phyloP scores from a whole-genome alignment of 2,113 vertebrate species.

The Rafetus swinhoei region DNA sequence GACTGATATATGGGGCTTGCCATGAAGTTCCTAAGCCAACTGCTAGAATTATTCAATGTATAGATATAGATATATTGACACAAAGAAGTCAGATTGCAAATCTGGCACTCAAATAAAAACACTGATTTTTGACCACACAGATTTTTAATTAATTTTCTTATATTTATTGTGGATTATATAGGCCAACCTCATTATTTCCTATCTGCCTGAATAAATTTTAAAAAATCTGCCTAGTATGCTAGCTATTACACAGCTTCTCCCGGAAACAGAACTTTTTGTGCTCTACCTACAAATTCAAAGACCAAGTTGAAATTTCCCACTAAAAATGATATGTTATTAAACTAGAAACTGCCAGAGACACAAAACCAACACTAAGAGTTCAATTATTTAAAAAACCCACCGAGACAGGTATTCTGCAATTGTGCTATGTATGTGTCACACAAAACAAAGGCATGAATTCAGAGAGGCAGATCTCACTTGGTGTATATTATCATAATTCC shows the following conservation, averaged over 20 bases:
- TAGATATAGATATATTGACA: conserved; percentile 6
- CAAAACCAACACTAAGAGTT: conserved; percentile 50
- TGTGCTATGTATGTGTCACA: background rate
- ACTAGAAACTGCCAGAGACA: conserved; percentile 50
- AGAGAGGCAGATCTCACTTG: conserved; percentile 27
- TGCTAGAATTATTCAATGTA: background rate
- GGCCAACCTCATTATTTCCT: conserved; percentile 60
- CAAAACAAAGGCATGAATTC: conserved; percentile 31
- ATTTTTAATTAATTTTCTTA: conserved; percentile 59
- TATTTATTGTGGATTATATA: background rate
- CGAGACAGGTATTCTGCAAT: conserved; percentile 7
- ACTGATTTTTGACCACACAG: conserved; percentile 46
- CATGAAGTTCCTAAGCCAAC: conserved; percentile 6
- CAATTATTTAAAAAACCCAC: conserved; percentile 51
- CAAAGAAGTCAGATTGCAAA: conserved; percentile 31
- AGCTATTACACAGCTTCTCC: conserved; percentile 19
- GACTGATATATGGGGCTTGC: background rate
- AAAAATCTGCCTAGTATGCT: conserved; percentile 5
- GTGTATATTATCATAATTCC: background rate
- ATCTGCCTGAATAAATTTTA: conserved; percentile 33
- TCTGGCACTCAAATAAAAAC: conserved; percentile 26
- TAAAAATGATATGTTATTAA: conserved; percentile 58
- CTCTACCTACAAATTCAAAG: conserved; percentile 29
- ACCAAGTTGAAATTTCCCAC: conserved; percentile 49
- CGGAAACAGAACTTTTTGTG: conserved; percentile 46